Base-by-base conservation (phyloP, 2,797 vertebrate genomes). In the Avahi laniger region DNA sequence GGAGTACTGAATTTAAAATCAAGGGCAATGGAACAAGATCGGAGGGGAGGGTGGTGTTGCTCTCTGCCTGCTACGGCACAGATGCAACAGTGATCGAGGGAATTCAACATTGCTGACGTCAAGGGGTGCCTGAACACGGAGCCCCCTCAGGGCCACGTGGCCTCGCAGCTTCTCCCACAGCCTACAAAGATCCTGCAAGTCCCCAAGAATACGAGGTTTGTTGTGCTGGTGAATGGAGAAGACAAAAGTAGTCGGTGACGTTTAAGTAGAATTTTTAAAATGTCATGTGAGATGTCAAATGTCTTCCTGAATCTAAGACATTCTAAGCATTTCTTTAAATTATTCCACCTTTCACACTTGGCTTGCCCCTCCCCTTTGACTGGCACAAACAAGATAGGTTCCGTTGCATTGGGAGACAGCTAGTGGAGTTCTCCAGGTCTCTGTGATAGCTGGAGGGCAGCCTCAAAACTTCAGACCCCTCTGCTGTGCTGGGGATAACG, bases 41-140 rank as follows among this genome's bases (percentile, higher is more conserved):
- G 9, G 18, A 63, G 24, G 15, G 3, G 17, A 1, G 17, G 15
- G 9, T 9, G 17, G 13, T 1, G 4, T 13, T 5, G 12, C 7
- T 2, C 1, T 43, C 9, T 30, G 14, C 20, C 52, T 28, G 12
- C 22, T 0, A 2, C 4, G 63, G 57, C 18, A 13, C 7, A 48
- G 30, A 2, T 33, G 17, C 12, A 14, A 13, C 15, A 7, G 26
- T 61, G 28, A 61, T 6, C 1, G n/a, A 70, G 22, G 41, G 20
- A 15, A 15, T 24, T 17, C 43, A 17, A 10, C 18, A 43, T 5
- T 3, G 35, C 26, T 5, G 30, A 24, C 24, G 12, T 61, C 17
- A n/a, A 1, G 7, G 43, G 4, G 5, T 59, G 28, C 69, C 59
- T 41, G 33, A 43, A 33, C 14, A 15, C 0, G 0, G 33, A 3